A percentile compares a stretch with the other conserved stretches of the same genome.
Conservation (phyloP, 2,888 invertebrate genomes). For the Dynastes grantii region DNA sequence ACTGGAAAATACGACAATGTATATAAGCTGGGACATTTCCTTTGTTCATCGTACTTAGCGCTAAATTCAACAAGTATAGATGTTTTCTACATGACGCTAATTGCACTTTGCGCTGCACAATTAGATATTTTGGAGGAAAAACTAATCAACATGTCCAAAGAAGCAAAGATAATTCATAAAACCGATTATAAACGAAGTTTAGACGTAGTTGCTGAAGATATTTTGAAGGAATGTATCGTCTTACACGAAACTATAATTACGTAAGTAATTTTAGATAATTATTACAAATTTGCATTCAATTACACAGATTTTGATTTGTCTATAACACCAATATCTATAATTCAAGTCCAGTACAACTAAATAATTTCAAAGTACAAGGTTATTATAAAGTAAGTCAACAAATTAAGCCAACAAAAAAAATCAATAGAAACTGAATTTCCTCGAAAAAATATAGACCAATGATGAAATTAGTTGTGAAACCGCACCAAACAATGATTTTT, state of each 20-base stretch:
- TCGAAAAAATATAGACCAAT: too few relatives aligned
- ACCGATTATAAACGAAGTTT: neutral
- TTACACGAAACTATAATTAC: slow-evolving; percentile 39
- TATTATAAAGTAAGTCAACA: too few relatives aligned
- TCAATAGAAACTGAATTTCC: too few relatives aligned
- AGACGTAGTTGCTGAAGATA: neutral
- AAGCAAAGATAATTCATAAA: slow-evolving; percentile 6
- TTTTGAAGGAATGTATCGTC: slow-evolving; percentile 41
- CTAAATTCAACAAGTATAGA: slow-evolving; percentile 34
- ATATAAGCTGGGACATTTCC: slow-evolving; percentile 37
- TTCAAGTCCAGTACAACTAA: too few relatives aligned
- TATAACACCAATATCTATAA: too few relatives aligned
- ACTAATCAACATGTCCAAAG: slow-evolving; percentile 16
- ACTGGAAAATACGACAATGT: slow-evolving; percentile 32
- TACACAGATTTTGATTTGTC: too few relatives aligned
- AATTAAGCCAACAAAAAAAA: too few relatives aligned
- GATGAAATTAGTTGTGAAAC: too few relatives aligned
- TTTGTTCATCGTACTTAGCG: slow-evolving; percentile 1
- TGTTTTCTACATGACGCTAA: slow-evolving; percentile 31
- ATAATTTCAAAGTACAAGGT: too few relatives aligned
- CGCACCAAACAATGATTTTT: too few relatives aligned
- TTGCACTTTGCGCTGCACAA: slow-evolving; percentile 42
- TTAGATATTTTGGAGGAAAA: slow-evolving; percentile 43
- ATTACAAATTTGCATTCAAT: neutral
- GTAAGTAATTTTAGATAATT: slow-evolving; percentile 19